Evolutionary conservation across 1,140 invertebrate genomes (phyloP), one percentile per base, ranked within the genome.

Genomic region (Drosophila insularis): DNA sequence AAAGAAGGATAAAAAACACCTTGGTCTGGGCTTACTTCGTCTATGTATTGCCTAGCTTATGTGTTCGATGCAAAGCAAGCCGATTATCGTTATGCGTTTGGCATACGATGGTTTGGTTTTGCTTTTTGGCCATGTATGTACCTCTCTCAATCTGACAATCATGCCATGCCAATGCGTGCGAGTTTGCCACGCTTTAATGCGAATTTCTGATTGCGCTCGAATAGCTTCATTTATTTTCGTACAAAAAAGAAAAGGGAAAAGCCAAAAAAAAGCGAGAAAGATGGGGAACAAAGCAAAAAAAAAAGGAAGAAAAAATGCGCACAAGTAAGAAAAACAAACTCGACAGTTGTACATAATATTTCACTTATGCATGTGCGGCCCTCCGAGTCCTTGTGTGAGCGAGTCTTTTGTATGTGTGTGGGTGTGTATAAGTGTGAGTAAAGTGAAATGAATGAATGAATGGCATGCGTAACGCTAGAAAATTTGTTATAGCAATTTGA

Each of bases 401-500:
- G 43, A 8, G 13, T 43, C 40, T n/a, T 43, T 43, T 46, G 43
- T 46, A 11, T 68, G 39, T 39, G 14, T 17, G 61, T 53, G 54
- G 39, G 56, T 65, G 39, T 23, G 54, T 43, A 55, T 40, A 55
- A 11, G 53, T 32, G 58, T 61, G 77, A 59, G 71, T 53, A 78
- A 84, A 86, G 78, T 78, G 74, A 86, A 84, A 86, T 87, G 69
- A 84, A 89, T 80, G 55, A 79, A 50, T 82, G 85, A 84, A 79
- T 89, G 84, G 85, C 84, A 73, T 78, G 84, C 84, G 84, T 84
- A 72, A 79, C 84, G 84, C 81, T 89, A 80, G 84, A 75, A 89
- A 89, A 89, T 89, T 89, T 89, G 84, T 89, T 89, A 89, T 89
- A 89, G 80, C 84, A 89, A 89, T 89, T 89, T 89, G 80, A 89